These are phyloP conservation scores for Polia nebulosa DNA, from an alignment of 2,888 invertebrate genomes.

Conservation along the genomic window DNA sequence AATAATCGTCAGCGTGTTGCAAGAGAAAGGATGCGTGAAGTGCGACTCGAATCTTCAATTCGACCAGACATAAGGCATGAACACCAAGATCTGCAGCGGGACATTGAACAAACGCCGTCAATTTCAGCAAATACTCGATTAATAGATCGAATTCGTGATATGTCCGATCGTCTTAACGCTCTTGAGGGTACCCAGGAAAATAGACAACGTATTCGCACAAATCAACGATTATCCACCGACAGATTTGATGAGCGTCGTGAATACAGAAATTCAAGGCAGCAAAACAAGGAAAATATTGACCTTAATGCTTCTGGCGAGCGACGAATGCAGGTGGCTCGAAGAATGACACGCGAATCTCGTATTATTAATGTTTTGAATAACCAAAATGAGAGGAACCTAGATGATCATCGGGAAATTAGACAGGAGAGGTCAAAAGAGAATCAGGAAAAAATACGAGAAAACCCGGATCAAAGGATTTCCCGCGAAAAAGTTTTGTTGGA, in stretches of 20 bases:
- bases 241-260: slow-evolving; percentile 33
- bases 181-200: slow-evolving; percentile 25
- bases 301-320: slow-evolving; percentile 33
- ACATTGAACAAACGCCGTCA: slow-evolving; percentile 25
- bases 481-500: slow-evolving; percentile 21
- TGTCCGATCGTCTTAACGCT: slow-evolving; percentile 19
- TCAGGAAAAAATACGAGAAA: slow-evolving; percentile 18
- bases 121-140: slow-evolving; percentile 37
- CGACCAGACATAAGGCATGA: slow-evolving; percentile 35
- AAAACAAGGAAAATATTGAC: slow-evolving; percentile 41
- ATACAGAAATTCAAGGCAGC: slow-evolving; percentile 29
- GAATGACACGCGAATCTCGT: slow-evolving; percentile 39
- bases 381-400: slow-evolving; percentile 16
- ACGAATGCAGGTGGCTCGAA: slow-evolving; percentile 21
- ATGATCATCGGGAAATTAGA: slow-evolving; percentile 17
- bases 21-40: slow-evolving; percentile 33
- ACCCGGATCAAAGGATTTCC: slow-evolving; percentile 12
- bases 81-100: slow-evolving; percentile 30
- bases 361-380: slow-evolving; percentile 11
- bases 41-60: slow-evolving; percentile 35
- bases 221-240: slow-evolving; percentile 13
- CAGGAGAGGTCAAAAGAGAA: slow-evolving; percentile 8
- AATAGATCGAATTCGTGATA: slow-evolving; percentile 30
- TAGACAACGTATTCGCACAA: slow-evolving; percentile 7
- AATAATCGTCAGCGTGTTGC: slow-evolving; percentile 22